Conservation (phyloP, 2,888 invertebrate genomes). For the Clivina fossor region DNA sequence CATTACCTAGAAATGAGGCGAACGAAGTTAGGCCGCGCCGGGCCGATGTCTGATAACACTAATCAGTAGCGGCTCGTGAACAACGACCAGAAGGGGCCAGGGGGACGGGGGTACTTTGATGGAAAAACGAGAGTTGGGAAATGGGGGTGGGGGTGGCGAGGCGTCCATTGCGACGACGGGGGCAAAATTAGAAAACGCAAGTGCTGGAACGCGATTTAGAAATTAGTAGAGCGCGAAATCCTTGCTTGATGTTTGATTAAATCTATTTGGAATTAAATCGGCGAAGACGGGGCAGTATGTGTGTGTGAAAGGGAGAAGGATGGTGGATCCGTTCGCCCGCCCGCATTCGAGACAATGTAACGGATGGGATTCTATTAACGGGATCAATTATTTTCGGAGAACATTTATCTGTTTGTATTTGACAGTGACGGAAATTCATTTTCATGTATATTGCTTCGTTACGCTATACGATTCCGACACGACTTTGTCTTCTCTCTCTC, state of each 20-base stretch:
- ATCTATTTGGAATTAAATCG: slow-evolving; percentile 33
- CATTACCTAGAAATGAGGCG: not conserved
- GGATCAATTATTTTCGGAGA: slow-evolving; percentile 19
- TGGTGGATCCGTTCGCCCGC: slow-evolving; percentile 3
- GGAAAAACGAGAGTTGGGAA: not conserved
- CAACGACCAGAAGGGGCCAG: not conserved
- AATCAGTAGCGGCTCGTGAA: slow-evolving; percentile 2
- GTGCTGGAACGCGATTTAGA: slow-evolving; percentile 31
- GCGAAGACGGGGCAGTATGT: slow-evolving; percentile 16
- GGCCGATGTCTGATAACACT: slow-evolving; percentile 18
- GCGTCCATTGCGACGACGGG: not conserved
- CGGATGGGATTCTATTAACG: slow-evolving; percentile 21
- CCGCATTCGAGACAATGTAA: slow-evolving; percentile 21
- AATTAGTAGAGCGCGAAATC: slow-evolving; percentile 31
- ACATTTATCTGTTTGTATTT: too few relatives aligned
- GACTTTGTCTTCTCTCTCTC: too few relatives aligned
- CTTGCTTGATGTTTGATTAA: slow-evolving; percentile 30
- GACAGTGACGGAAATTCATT: too few relatives aligned
- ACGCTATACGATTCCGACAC: too few relatives aligned
- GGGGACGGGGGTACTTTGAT: not conserved
- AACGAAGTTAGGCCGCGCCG: not conserved
- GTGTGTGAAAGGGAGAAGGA: slow-evolving; percentile 3
- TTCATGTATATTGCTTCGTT: too few relatives aligned
- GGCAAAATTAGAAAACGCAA: slow-evolving; percentile 31
- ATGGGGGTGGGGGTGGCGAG: not conserved